phyloP scores from a whole-genome alignment of 92 coral and sea anemone species.

The Porites lobata region DNA sequence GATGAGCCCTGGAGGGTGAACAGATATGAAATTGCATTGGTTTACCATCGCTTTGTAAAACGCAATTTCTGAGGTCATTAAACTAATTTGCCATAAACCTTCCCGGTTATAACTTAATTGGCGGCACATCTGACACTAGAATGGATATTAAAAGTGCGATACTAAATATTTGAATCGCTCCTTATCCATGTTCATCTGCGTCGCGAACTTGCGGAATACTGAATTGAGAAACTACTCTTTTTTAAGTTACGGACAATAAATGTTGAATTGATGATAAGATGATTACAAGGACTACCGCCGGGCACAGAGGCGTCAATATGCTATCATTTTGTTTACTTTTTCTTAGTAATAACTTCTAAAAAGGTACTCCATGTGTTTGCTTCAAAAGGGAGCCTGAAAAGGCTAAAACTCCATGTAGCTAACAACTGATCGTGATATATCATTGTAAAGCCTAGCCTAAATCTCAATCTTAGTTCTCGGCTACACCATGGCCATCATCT shows the following conservation, averaged over 20 bases:
- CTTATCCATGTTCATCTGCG: neutral
- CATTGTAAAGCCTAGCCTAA: neutral
- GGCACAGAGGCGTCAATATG: neutral
- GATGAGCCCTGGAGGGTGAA: neutral
- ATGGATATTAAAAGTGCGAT: neutral
- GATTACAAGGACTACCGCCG: neutral
- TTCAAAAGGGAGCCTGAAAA: neutral
- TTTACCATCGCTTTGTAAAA: neutral
- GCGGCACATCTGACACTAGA: neutral
- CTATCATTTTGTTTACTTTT: neutral
- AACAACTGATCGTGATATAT: neutral
- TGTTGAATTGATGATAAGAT: neutral
- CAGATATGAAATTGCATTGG: neutral
- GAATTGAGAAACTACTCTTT: neutral
- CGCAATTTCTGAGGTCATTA: neutral
- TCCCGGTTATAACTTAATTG: neutral
- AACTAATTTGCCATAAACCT: neutral
- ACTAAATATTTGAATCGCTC: neutral
- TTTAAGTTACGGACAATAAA: neutral
- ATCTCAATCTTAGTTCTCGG: neutral
- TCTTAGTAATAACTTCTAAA: neutral
- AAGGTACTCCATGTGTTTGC: neutral
- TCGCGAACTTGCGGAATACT: neutral
- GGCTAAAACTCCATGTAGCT: neutral
- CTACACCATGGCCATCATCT: neutral